These are phyloP conservation scores for Coenonympha arcania DNA, from an alignment of 2,888 invertebrate genomes.

Conservation along the genomic window DNA sequence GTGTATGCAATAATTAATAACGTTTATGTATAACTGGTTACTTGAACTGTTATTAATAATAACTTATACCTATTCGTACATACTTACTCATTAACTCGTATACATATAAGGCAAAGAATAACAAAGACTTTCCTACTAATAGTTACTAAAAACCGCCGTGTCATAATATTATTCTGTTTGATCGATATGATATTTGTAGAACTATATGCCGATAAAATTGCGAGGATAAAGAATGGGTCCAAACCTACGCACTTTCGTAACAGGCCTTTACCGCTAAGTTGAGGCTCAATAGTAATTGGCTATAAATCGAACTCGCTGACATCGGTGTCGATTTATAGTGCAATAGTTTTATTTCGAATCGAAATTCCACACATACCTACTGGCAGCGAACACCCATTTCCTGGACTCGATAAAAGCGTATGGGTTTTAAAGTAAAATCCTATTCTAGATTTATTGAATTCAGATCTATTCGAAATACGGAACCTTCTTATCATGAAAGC, in stretches of 20 bases:
- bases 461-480: background rate
- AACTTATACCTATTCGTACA: no score
- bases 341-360: constrained; percentile 15
- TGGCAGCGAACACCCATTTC: constrained; percentile 9
- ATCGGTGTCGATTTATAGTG: constrained; percentile 13
- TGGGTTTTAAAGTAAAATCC: constrained; percentile 5
- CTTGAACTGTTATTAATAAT: no score
- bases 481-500: no score
- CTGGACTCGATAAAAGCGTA: constrained; percentile 2
- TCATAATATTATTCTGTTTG: background rate
- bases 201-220: background rate
- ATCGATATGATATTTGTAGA: no score
- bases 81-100: no score
- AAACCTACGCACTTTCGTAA: background rate
- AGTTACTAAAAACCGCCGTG: no score
- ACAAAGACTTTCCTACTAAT: no score
- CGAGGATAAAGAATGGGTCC: background rate
- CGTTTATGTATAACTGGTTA: no score
- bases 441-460: constrained; percentile 6
- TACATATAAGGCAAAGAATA: no score
- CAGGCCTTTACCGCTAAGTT: constrained; percentile 5
- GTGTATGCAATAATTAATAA: no score
- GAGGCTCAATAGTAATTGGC: constrained; percentile 13
- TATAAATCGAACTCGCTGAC: constrained; percentile 9
- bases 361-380: constrained; percentile 13